Evolutionary conservation across 1,140 invertebrate genomes (phyloP).

Genomic region (Ceratosolen fusciceps): DNA sequence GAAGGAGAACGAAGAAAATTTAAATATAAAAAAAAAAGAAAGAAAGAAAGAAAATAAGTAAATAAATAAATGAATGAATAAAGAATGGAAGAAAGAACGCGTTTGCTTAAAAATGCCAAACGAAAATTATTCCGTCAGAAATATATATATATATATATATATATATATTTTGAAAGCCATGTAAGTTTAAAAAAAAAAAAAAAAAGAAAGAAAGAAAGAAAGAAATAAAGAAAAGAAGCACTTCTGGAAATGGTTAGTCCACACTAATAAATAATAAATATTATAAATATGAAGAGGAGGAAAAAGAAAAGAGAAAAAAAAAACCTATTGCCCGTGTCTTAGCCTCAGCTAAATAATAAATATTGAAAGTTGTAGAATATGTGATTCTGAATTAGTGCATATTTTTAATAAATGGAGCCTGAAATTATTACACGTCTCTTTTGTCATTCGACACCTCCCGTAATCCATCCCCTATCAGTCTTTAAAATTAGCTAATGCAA

Average conservation of each 20-base stretch:
- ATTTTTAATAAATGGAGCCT: conserved; percentile 72
- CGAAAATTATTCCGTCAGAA: too few relatives aligned
- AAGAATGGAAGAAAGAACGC: too few relatives aligned
- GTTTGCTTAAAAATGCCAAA: too few relatives aligned
- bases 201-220: conserved; percentile 40
- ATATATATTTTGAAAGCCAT: too few relatives aligned
- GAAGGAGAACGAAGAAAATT: too few relatives aligned
- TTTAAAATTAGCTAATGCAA: too few relatives aligned
- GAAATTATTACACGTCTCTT: conserved; percentile 51
- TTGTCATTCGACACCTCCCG: conserved; percentile 21
- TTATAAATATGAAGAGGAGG: too few relatives aligned
- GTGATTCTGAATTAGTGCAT: conserved; percentile 67
- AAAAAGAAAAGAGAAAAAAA: background rate
- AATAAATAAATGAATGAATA: too few relatives aligned
- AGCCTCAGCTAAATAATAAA: conserved; percentile 60
- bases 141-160: too few relatives aligned
- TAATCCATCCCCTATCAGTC: background rate
- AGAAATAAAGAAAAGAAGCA: conserved; percentile 47
- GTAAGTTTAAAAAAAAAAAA: background rate
- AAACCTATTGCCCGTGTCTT: conserved; percentile 56
- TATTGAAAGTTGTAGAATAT: conserved; percentile 68
- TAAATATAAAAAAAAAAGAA: too few relatives aligned
- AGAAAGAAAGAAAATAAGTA: too few relatives aligned
- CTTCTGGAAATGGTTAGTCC: conserved; percentile 63
- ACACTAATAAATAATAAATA: too few relatives aligned